A percentile compares a stretch with the other conserved stretches of the same genome.
Conservation (phyloP, 92 coral and sea anemone species). For the Zoanthus sociatus region DNA sequence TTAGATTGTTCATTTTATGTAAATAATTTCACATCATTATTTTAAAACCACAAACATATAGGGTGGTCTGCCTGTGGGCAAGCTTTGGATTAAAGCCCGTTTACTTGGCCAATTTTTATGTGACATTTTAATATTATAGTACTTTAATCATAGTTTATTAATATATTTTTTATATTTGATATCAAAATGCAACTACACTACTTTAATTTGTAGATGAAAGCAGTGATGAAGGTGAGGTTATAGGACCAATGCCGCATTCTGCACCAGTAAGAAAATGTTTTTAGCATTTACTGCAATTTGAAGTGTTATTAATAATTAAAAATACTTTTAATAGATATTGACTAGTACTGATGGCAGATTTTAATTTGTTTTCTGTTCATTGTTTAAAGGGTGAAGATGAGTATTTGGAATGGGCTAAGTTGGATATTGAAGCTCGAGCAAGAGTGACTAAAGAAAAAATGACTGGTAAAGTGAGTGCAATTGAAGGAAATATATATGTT, state of each 20-base stretch:
- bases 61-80: too few relatives aligned
- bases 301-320: background rate
- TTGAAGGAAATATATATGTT: too few relatives aligned
- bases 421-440: constrained; percentile 93
- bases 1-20: too few relatives aligned
- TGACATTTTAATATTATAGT: too few relatives aligned
- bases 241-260: constrained; percentile 88
- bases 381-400: constrained; percentile 57
- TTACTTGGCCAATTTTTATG: too few relatives aligned
- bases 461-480: constrained; percentile 77
- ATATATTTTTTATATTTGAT: too few relatives aligned
- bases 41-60: too few relatives aligned
- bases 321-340: background rate
- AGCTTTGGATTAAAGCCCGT: too few relatives aligned
- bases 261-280: constrained; percentile 60
- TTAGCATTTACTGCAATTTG: background rate
- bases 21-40: too few relatives aligned
- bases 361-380: background rate
- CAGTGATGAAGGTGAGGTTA: constrained; percentile 65
- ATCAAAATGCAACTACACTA: too few relatives aligned
- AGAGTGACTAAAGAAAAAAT: constrained; percentile 78
- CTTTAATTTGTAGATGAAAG: constrained; percentile 21
- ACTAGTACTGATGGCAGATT: background rate
- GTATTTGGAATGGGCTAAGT: constrained; percentile 69
- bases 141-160: too few relatives aligned